Evolutionary conservation across 2,113 vertebrate species (phyloP).

Genomic region (Gambusia holbrooki): DNA sequence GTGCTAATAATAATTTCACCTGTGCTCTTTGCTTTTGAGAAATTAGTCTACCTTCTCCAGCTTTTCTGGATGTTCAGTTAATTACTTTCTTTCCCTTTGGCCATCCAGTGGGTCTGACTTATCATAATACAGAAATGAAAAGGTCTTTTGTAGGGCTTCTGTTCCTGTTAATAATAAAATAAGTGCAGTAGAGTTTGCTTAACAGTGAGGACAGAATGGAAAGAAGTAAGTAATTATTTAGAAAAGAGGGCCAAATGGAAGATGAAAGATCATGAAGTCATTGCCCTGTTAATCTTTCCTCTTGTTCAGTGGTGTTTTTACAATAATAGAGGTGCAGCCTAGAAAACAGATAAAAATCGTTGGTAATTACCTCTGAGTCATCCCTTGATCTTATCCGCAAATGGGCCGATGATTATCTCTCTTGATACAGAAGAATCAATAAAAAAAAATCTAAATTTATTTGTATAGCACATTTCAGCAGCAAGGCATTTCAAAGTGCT

Average conservation of each 20-base stretch:
- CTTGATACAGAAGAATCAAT: conserved; percentile 35
- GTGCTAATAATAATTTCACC: conserved; percentile 34
- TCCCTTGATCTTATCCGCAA: conserved; percentile 65
- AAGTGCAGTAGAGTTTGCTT: conserved; percentile 9
- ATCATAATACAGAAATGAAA: background rate
- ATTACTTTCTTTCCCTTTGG: conserved; percentile 1
- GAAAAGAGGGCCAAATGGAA: conserved; percentile 16
- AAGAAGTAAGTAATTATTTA: conserved; percentile 27
- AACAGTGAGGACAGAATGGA: background rate
- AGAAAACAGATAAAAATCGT: conserved; percentile 59
- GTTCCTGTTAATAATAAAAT: conserved; percentile 20
- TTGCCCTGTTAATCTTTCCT: conserved; percentile 19
- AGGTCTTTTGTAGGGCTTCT: background rate
- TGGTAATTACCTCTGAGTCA: conserved; percentile 71
- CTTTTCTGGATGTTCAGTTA: conserved; percentile 2
- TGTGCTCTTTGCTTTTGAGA: conserved; percentile 14
- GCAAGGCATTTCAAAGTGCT: too few relatives aligned
- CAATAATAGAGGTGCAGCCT: conserved; percentile 46
- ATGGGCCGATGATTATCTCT: conserved; percentile 60
- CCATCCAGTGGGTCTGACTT: conserved; percentile 4
- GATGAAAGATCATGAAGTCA: conserved; percentile 32
- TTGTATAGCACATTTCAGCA: too few relatives aligned
- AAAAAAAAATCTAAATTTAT: too few relatives aligned
- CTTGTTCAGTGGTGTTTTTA: conserved; percentile 47
- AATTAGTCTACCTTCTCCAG: background rate